Base-by-base conservation (phyloP, 2,797 vertebrate genomes). In the Mus spretus region DNA sequence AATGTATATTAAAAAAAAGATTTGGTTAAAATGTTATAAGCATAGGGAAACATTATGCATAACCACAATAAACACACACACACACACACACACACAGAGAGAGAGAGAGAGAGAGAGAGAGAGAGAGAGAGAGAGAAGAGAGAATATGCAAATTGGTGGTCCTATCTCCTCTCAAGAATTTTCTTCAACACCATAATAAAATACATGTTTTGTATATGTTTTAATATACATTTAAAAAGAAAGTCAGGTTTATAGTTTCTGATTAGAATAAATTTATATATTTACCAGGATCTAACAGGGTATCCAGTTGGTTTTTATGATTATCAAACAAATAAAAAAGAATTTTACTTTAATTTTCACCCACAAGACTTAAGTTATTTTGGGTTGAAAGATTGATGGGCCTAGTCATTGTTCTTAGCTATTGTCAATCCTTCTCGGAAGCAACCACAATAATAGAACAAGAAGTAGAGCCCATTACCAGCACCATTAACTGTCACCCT, bases 311-410 rank as follows among this genome's bases (percentile, higher is more conserved):
- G 75, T 72, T 92, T 91, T 96, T 82, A 13, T 88, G 53, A 96
- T 37, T 94, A 31, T 77, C 65, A 86, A 63, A 47, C 1, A 72
- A 20, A 61, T 74, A 93, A 31, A 88, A 84, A 92, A 55, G n/a
- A 67, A 77, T 50, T 93, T 77, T 92, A 7, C 59, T 90, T 89
- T 92, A 91, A 47, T 93, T 96, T 95, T 96, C 10, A 79, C 89
- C 9, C n/a, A 75, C 57, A 89, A 90, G 86, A 63, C 34, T n/a
- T 79, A 93, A 90, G 91, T 85, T 91, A 88, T 93, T 96, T 94
- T 97, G 90, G 65, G 77, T 92, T 93, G 77, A 84, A 94, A 93
- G 87, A 93, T 65, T 78, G 77, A 95, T 94, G 40, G 31, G 85
- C 81, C 95, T 37, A 92, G 77, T 65, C 89, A 77, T 40, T 95